A percentile compares a stretch with the other conserved stretches of the same genome.
Conservation (phyloP, 2,797 vertebrate genomes). For the Myotis pilosus region DNA sequence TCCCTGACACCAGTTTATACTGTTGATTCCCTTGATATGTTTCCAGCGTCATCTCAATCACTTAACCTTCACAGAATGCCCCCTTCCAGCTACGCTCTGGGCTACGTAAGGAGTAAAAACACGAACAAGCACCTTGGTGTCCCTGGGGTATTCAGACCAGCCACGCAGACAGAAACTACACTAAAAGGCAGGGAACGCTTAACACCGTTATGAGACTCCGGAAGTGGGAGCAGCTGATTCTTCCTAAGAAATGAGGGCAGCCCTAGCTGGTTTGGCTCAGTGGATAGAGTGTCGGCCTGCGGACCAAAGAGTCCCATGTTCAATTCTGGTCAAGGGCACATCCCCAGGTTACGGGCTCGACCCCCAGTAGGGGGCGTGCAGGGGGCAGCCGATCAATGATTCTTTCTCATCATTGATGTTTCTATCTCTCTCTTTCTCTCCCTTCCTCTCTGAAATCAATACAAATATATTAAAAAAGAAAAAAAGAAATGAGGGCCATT, state of each 20-base stretch:
- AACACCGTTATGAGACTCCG: background rate
- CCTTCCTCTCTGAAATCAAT: too few species aligned
- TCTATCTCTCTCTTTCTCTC: too few species aligned
- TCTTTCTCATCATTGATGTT: too few species aligned
- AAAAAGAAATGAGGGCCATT: background rate
- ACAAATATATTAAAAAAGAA: background rate
- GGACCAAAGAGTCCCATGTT: too few species aligned
- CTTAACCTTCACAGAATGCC: background rate
- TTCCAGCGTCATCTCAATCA: background rate
- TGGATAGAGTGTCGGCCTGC: too few species aligned
- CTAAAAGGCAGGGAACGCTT: background rate
- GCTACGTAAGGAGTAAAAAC: background rate
- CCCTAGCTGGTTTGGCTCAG: too few species aligned
- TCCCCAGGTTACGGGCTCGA: too few species aligned
- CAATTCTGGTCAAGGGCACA: too few species aligned
- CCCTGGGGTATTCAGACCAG: background rate
- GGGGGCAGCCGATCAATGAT: too few species aligned
- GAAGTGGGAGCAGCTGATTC: background rate
- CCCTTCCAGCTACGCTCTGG: background rate
- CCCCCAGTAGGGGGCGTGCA: too few species aligned
- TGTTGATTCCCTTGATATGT: background rate
- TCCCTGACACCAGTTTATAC: background rate
- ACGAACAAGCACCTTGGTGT: background rate
- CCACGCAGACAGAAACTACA: background rate
- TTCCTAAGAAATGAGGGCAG: background rate